Conservation (phyloP, 2,888 invertebrate species). For the Melolontha melolontha region DNA sequence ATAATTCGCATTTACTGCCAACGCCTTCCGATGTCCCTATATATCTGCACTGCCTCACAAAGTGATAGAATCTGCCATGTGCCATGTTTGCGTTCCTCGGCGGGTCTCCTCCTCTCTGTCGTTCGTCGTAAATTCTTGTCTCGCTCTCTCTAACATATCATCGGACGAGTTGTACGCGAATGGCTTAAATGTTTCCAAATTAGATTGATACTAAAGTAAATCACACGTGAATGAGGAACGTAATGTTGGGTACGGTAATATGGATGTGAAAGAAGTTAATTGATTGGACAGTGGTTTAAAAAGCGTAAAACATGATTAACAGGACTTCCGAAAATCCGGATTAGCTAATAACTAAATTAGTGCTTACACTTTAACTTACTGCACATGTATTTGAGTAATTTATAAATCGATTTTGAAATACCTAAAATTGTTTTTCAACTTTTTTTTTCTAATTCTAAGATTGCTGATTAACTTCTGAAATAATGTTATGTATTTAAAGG, state of each 20-base stretch:
- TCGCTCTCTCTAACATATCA: constrained; percentile 21
- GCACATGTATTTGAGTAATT: too few relatives aligned
- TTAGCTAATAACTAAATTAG: too few relatives aligned
- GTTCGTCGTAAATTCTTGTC: neutral
- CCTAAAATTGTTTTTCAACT: too few relatives aligned
- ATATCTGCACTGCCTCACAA: constrained; percentile 21
- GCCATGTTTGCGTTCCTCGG: constrained; percentile 26
- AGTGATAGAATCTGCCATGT: constrained; percentile 34
- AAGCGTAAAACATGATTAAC: constrained; percentile 3
- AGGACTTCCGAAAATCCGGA: too few relatives aligned
- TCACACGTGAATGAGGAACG: constrained; percentile 36
- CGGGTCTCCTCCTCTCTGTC: constrained; percentile 17
- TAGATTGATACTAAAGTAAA: constrained; percentile 27
- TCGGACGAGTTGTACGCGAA: constrained; percentile 10
- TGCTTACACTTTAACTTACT: too few relatives aligned
- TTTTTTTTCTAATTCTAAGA: too few relatives aligned
- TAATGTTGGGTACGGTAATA: constrained; percentile 19
- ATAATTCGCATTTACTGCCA: constrained; percentile 48
- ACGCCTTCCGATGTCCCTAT: constrained; percentile 32
- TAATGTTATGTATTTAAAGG: too few relatives aligned
- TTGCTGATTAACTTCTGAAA: too few relatives aligned
- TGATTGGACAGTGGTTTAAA: constrained; percentile 11
- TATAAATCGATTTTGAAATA: too few relatives aligned
- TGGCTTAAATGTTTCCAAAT: constrained; percentile 33
- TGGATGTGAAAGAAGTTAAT: constrained; percentile 26